A percentile compares a stretch with the other conserved stretches of the same genome.
Conservation (phyloP, 2,888 invertebrate genomes). For the Scrobipalpa costella region DNA sequence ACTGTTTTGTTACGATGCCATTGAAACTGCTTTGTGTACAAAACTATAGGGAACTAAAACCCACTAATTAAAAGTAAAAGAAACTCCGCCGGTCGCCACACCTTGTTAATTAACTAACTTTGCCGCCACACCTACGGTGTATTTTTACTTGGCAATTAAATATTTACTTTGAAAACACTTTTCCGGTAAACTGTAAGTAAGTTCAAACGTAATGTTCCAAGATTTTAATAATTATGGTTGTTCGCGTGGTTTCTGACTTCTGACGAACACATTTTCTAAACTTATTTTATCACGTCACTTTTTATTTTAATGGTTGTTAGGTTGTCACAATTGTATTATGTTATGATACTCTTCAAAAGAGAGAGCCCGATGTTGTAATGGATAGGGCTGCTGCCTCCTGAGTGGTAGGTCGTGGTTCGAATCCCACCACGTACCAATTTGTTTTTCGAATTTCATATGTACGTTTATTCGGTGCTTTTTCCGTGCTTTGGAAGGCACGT, state of each 20-base stretch:
- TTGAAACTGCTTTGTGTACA: not conserved
- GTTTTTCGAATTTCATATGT: too few species aligned
- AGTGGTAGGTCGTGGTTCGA: too few species aligned
- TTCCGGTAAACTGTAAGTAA: not conserved
- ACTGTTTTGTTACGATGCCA: not conserved
- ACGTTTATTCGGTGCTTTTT: too few species aligned
- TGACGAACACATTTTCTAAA: too few species aligned
- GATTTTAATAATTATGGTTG: not conserved
- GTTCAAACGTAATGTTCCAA: not conserved
- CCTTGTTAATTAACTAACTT: slow-evolving; percentile 5
- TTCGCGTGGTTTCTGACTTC: not conserved
- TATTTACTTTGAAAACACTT: not conserved
- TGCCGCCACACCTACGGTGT: not conserved
- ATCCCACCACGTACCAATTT: too few species aligned
- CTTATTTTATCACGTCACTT: too few species aligned
- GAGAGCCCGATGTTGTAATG: too few species aligned
- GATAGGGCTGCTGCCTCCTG: too few species aligned
- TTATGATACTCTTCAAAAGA: too few species aligned
- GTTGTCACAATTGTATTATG: too few species aligned
- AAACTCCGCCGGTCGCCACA: not conserved
- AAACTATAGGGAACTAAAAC: slow-evolving; percentile 9
- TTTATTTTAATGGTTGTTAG: too few species aligned
- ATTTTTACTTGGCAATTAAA: not conserved
- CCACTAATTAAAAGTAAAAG: slow-evolving; percentile 8
- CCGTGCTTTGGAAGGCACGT: too few species aligned